Evolutionary conservation across 2,797 vertebrate genomes (phyloP).

Genomic region (Anguilla anguilla): DNA sequence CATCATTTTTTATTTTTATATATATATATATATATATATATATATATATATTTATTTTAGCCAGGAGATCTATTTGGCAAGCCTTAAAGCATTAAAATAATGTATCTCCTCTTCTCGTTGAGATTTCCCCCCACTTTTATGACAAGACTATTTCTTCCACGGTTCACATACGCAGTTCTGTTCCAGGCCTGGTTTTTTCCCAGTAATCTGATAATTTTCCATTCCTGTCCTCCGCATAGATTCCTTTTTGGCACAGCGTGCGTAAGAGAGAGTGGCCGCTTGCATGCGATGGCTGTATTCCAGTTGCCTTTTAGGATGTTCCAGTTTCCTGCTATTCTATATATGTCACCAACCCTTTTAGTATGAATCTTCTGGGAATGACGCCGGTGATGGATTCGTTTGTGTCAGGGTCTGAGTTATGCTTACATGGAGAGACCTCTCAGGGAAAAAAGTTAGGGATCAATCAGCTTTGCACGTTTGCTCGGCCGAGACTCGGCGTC

Average conservation of each 20-base stretch:
- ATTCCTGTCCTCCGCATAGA: slow-evolving; percentile 31
- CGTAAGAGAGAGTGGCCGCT: slow-evolving; percentile 33
- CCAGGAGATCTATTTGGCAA: slow-evolving; percentile 1
- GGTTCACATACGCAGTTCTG: slow-evolving; percentile 16
- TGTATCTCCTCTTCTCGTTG: not conserved
- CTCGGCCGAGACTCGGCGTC: slow-evolving; percentile 36
- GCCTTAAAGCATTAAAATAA: not conserved
- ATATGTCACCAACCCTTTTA: slow-evolving; percentile 64
- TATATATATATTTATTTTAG: not conserved
- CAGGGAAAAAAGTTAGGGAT: slow-evolving; percentile 51
- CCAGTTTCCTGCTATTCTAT: slow-evolving; percentile 71
- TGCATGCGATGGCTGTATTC: slow-evolving; percentile 56
- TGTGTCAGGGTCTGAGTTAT: slow-evolving; percentile 36
- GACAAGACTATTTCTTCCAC: not conserved
- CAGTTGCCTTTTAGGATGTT: slow-evolving; percentile 61
- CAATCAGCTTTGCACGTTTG: slow-evolving; percentile 43
- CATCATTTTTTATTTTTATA: too few species aligned
- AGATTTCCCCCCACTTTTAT: not conserved
- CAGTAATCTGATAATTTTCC: slow-evolving; percentile 48
- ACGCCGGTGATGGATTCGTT: slow-evolving; percentile 63
- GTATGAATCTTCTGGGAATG: slow-evolving; percentile 55
- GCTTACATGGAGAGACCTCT: slow-evolving; percentile 45
- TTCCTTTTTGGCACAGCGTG: slow-evolving; percentile 29
- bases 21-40: too few species aligned
- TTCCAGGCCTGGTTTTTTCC: not conserved